Base-by-base conservation (phyloP, 2,797 vertebrate genomes). In the Melanotaenia nigrans region DNA sequence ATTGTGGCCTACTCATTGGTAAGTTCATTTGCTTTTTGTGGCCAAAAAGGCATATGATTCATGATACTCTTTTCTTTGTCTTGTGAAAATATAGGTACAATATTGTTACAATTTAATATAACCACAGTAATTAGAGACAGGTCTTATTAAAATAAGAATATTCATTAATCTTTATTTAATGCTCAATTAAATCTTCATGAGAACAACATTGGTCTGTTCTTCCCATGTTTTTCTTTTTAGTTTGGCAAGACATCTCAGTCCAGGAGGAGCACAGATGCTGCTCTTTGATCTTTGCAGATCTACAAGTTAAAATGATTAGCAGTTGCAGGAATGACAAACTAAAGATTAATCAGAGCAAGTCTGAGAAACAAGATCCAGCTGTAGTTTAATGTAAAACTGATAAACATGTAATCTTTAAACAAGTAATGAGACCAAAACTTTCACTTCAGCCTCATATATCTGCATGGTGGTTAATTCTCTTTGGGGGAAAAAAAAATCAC, bases 151-250 rank as follows among this genome's bases (percentile, higher is more conserved):
- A 77, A 63, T n/a, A 33, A 53, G 65, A 67, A 64, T 45, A 47
- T 84, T 87, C 63, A 59, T 70, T 57, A 71, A 56, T 82, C 53
- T 83, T 83, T 73, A 85, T 83, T 83, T 73, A 85, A 77, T 58
- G 24, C 18, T 76, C 49, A 64, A 81, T 85, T 89, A 79, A 82
- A 89, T 87, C 82, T 70, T 80, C 63, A 73, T 71, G 30, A 51
- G 32, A 69, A 65, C 55, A 79, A 78, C 54, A 69, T 61, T 20
- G 55, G 7, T 10, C 14, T 69, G 77, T 87, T 83, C 73, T 68
- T 73, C 33, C n/a, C 42, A 36, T 40, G 10, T 13, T 65, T 73
- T 77, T 47, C 3, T 20, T 42, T 13, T 49, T 10, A 16, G 0
- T 61, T 69, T 51, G n/a, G 24, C 67, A 74, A 57, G 54, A 61